Base-by-base conservation (phyloP, 2,113 vertebrate species). In the Kryptolebias marmoratus region DNA sequence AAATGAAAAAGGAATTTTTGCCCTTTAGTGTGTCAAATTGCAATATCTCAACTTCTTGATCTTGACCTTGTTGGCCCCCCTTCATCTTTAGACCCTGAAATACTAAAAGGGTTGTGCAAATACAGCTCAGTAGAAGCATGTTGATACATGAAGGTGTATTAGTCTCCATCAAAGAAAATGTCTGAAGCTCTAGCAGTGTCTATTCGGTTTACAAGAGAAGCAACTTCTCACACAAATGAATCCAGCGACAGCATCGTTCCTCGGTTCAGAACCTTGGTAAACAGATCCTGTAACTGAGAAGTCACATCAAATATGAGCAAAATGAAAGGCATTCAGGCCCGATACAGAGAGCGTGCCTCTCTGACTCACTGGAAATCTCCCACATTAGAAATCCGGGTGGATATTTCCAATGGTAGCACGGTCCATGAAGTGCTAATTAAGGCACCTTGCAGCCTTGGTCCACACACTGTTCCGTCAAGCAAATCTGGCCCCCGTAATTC, bases 371-470 rank as follows among this genome's bases (percentile, higher is more conserved):
- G 28, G 14, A 14, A 30, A 49, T 63, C 12, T 49, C 11, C 44
- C 45, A 18, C 9, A 16, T 18, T 32, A 64, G 22, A 69, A 73
- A 67, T 52, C n/a, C 32, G 18, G 30, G 18, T 30, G 22, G 6
- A 5, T n/a, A 45, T 62, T 62, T 58, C 28, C 52, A 59, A 58
- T 53, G 64, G 58, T 49, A 73, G 61, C 45, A 83, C 45, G 66
- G 54, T 64, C 66, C 53, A 74, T 11, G 22, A 60, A 59, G 70
- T 80, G 73, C 74, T 66, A 36, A 42, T 68, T 77, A 79, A 67
- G 71, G 74, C 71, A 66, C 74, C 74, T 14, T 67, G 56, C 44
- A 56, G 75, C n/a, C 52, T 47, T 2, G 1, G 14, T 39, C 75
- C 22, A 50, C 1, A 3, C 8, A 8, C 31, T 16, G 14, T 18